Conservation (phyloP, 2,113 vertebrate species). For the Columbina picui region DNA sequence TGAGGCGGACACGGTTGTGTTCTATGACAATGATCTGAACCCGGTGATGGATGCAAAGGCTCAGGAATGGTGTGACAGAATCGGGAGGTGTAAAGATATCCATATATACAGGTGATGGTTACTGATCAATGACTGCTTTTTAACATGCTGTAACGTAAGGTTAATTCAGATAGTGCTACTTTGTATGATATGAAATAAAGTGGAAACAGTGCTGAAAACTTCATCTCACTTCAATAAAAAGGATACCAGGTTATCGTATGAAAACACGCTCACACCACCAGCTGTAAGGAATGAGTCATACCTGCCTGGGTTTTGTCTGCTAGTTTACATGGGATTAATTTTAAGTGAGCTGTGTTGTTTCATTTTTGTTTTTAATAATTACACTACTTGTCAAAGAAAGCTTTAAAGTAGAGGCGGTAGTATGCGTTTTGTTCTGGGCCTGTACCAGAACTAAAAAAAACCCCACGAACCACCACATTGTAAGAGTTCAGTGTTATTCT, state of each 20-base stretch:
- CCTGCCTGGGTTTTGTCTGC: background rate
- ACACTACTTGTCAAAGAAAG: background rate
- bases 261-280: rapidly evolving
- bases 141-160: background rate
- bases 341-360: background rate
- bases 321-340: background rate
- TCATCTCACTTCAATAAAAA: background rate
- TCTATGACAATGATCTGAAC: slow-evolving; percentile 93
- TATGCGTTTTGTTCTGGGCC: background rate
- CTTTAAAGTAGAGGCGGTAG: background rate
- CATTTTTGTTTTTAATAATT: background rate
- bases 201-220: background rate
- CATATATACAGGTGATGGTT: slow-evolving; percentile 90
- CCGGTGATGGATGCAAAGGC: slow-evolving; percentile 91
- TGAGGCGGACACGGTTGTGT: slow-evolving; percentile 90
- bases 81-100: slow-evolving; percentile 92
- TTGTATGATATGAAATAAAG: background rate
- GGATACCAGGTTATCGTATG: background rate
- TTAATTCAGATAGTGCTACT: background rate
- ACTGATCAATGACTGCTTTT: rapidly evolving
- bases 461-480: background rate
- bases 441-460: background rate
- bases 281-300: background rate
- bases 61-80: slow-evolving; percentile 93
- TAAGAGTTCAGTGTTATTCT: background rate